phyloP scores from a whole-genome alignment of 2,888 invertebrate species.

The Punctoribates punctum region DNA sequence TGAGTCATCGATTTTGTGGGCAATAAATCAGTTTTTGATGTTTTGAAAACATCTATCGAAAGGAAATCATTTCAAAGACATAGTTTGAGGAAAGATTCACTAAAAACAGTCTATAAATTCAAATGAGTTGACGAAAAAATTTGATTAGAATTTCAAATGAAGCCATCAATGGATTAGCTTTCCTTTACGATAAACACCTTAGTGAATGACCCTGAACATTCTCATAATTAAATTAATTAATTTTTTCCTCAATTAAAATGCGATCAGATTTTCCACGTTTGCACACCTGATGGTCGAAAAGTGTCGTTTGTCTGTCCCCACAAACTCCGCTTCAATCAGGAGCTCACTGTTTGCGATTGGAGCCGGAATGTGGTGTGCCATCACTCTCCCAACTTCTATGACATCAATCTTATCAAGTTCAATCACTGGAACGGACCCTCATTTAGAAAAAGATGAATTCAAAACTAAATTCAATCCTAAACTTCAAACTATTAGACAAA shows the following conservation, averaged over 20 bases:
- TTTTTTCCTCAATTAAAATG: neutral
- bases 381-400: neutral
- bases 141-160: neutral
- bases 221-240: too few relatives aligned
- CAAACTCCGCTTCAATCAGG: constrained; percentile 7
- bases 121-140: too few relatives aligned
- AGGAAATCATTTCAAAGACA: too few relatives aligned
- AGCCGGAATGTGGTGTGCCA: neutral
- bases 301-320: constrained; percentile 16
- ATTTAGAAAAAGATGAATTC: neutral
- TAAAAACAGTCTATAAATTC: too few relatives aligned
- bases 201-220: neutral
- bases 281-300: constrained; percentile 29
- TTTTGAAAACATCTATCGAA: too few relatives aligned
- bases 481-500: too few relatives aligned
- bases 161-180: neutral
- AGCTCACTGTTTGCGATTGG: constrained; percentile 30
- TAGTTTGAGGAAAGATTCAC: too few relatives aligned
- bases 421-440: neutral
- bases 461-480: too few relatives aligned
- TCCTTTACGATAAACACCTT: neutral
- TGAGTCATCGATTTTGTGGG: neutral
- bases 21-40: too few relatives aligned
- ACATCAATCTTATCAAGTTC: neutral
- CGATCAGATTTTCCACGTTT: neutral